Percentiles rank a stretch among this genome's conserved stretches.
phyloP scores from a whole-genome alignment of 2,797 vertebrate genomes.

The Falco naumanni region DNA sequence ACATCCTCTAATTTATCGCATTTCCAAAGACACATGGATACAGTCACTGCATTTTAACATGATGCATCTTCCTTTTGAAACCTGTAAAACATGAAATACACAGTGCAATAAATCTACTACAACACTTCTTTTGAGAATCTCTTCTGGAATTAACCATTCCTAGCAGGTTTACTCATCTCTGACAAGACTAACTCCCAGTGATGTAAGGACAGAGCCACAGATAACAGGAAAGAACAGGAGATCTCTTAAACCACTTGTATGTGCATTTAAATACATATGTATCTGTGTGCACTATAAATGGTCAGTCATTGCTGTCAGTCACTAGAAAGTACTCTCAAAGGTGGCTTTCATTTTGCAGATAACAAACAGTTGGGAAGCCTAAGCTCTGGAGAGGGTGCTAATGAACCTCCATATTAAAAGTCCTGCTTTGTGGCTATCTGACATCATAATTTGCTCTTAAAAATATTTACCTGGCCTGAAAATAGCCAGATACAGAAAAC shows the following conservation, averaged over 20 bases:
- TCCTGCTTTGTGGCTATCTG: neutral
- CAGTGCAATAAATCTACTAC: neutral
- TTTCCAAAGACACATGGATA: neutral
- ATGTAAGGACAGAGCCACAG: neutral
- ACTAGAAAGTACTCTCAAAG: neutral
- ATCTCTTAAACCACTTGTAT: neutral
- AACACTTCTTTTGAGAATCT: neutral
- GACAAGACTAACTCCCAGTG: neutral
- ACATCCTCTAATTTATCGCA: neutral
- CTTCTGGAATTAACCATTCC: neutral
- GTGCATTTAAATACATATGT: neutral
- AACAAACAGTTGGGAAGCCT: neutral
- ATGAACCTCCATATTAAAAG: neutral
- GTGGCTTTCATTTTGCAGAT: neutral
- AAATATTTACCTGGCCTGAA: neutral
- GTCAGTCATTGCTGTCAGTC: neutral
- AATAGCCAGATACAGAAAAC: neutral
- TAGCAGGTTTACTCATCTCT: neutral
- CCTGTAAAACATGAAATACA: neutral
- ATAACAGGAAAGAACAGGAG: neutral
- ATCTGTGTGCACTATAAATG: neutral
- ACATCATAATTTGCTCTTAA: neutral
- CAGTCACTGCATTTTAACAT: neutral
- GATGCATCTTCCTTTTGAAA: neutral
- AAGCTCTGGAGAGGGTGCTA: neutral